Base-by-base conservation (phyloP, 2,113 vertebrate genomes). In the Lepus timidus region DNA sequence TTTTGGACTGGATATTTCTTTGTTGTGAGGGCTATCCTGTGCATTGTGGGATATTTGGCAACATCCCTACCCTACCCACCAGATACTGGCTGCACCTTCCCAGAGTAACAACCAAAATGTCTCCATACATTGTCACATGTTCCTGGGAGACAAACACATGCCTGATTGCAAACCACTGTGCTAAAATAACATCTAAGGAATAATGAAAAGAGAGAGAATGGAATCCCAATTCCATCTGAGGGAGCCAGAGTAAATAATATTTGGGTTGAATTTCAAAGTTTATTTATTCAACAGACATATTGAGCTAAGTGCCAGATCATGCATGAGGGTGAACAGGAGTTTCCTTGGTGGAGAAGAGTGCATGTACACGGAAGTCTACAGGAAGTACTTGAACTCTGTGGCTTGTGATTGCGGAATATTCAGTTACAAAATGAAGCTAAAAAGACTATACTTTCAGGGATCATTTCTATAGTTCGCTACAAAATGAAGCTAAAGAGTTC, bases 401-500 rank as follows among this genome's bases (percentile, higher is more conserved):
- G n/a, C 4, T 29, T 96, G 8, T 22, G 6, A 17, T 3, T 17
- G 2, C 58, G 19, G 85, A 23, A 83, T 51, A 49, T 1, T 14
- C 23, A 68, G 3, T 14, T 4, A 39, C 49, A 76, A 97, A 89
- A 83, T 20, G 36, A 96, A 93, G 20, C 25, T 68, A 62, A 14
- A n/a, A 27, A 33, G 39, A 44, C 44, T 7, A 44, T 44, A 44
- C 44, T 44, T 44, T 44, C 44, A 44, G 44, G 44, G 44, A 44
- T 44, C 44, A 6, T 44, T 44, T 44, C 44, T 44, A 44, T 44
- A 33, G 2, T 14, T 27, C 58, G 1, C 14, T 4, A 39, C 49
- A 76, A 97, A 89, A 83, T 20, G 36, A 96, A 93, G 20, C 25
- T 68, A 62, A 14, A n/a, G 31, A 33, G 39, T 12, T 68, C 68